These are phyloP conservation scores for Ploceus nigricollis DNA, from an alignment of 2,113 vertebrate genomes.

Conservation along the genomic window DNA sequence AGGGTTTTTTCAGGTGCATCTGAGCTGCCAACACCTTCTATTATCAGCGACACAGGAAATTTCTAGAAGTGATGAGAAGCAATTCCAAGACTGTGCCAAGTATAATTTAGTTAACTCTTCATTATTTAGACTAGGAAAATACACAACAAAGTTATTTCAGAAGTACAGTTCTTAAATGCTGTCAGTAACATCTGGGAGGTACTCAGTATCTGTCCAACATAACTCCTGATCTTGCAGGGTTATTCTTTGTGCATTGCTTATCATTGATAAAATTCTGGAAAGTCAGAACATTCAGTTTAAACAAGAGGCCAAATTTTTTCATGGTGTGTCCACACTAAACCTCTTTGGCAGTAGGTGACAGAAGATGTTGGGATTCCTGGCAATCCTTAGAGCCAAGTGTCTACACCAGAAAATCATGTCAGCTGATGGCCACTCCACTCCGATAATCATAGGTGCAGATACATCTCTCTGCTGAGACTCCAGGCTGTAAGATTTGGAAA, in stretches of 20 bases:
- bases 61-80: background rate
- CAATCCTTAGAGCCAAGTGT: background rate
- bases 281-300: background rate
- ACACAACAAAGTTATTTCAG: background rate
- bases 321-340: background rate
- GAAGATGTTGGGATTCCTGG: background rate
- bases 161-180: background rate
- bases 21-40: background rate
- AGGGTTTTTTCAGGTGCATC: background rate
- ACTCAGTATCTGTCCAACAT: background rate
- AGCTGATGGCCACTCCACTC: background rate
- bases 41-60: background rate
- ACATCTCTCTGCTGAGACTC: background rate
- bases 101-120: background rate
- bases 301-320: background rate
- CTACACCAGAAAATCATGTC: background rate
- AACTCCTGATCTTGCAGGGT: background rate
- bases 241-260: background rate
- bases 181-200: background rate
- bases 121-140: background rate
- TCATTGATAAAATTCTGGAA: background rate
- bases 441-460: background rate
- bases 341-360: background rate
- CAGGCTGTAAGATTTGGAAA: background rate
- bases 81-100: background rate